Base-by-base conservation (phyloP, 2,797 vertebrate species). In the Etheostoma perlongum region DNA sequence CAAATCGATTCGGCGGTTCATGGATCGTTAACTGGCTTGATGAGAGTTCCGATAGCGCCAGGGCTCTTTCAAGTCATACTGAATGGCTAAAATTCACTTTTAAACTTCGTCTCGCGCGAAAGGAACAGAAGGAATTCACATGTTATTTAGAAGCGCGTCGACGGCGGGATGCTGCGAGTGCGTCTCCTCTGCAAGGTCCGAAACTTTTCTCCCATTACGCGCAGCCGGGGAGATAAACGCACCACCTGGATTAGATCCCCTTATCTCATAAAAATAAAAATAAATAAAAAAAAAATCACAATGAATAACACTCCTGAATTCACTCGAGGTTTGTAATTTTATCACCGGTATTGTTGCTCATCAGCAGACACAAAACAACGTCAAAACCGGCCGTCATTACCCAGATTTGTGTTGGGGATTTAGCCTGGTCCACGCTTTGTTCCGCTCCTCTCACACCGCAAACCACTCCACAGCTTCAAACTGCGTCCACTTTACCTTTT, bases 191-290 rank as follows among this genome's bases (percentile, higher is more conserved):
- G 78, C 62, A 71, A 76, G 87, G 72, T 88, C 88, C 83, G 54
- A 91, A 93, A 93, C 91, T 94, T 94, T 92, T 93, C 89, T 93
- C 90, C 91, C 92, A 92, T 94, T 86, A 91, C 93, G 90, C 90
- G 76, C 85, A 51, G 58, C 68, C 67, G 25, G 33, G 36, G 71
- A 61, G 53, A 74, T 0, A 40, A 75, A 80, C 76, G 84, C 85
- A 80, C 83, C 59, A 44, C 77, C 12, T 27, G 88, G 79, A 62
- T 76, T 15, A 59, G 59, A 75, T 54, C 53, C 74, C 33, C 40
- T 16, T 49, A 13, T n/a, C 7, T 53, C 23, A 13, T 3, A 12
- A 14, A 23, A 11, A 13, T n/a, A 15, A 61, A 21, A 40, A 18
- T n/a, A 30, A 36, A 2, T 6, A 8, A 30, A 14, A 15, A 30